A percentile compares a stretch with the other conserved stretches of the same genome.
phyloP scores from a whole-genome alignment of 2,888 invertebrate species.

The Cetonia aurata region DNA sequence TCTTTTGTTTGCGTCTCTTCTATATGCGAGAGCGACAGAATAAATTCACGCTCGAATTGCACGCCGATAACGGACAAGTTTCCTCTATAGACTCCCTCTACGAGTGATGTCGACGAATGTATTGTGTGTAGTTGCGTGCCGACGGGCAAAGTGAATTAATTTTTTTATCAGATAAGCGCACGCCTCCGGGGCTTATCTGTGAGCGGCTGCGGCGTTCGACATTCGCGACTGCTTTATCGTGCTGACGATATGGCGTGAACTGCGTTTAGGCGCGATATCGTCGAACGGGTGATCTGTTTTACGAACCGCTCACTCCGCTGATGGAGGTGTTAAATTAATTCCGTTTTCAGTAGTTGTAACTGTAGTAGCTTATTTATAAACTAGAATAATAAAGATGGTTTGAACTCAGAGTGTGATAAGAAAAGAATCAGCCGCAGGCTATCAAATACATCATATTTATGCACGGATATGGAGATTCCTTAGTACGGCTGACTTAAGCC shows the following conservation, averaged over 20 bases:
- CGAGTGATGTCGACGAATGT: not conserved
- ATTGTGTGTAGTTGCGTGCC: not conserved
- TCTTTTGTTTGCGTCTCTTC: conserved; percentile 6
- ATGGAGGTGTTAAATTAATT: too few relatives aligned
- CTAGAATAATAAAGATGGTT: too few relatives aligned
- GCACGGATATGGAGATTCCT: too few relatives aligned
- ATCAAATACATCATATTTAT: too few relatives aligned
- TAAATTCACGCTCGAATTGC: not conserved
- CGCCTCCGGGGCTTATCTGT: not conserved
- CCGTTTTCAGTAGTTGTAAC: too few relatives aligned
- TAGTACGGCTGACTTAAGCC: too few relatives aligned
- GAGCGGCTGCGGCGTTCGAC: not conserved
- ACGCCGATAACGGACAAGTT: not conserved
- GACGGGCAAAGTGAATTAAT: not conserved
- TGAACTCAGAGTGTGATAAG: too few relatives aligned
- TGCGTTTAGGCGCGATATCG: too few relatives aligned
- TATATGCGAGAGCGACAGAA: not conserved
- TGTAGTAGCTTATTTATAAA: too few relatives aligned
- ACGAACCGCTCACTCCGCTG: too few relatives aligned
- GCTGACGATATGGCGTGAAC: not conserved
- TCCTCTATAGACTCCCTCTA: not conserved
- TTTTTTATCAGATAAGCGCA: conserved; percentile 21
- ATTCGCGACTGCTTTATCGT: conserved; percentile 10
- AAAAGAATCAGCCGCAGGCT: too few relatives aligned
- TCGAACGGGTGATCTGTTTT: too few relatives aligned